phyloP scores from a whole-genome alignment of 2,113 vertebrate genomes.

The Ivindomyrus marchei region DNA sequence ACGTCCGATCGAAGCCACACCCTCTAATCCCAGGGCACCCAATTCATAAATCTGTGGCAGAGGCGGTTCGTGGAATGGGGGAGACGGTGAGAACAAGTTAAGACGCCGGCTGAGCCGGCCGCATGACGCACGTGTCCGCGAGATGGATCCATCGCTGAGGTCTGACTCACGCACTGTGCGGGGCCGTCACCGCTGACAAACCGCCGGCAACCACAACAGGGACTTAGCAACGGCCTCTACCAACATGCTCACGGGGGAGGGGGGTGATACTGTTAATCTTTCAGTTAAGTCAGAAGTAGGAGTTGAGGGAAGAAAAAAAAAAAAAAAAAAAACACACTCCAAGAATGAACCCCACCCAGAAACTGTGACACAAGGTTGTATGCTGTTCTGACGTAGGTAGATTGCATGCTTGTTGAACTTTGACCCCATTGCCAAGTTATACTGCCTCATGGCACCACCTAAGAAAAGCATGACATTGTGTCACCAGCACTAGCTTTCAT shows the following conservation, averaged over 20 bases:
- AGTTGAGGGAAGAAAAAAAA: neutral
- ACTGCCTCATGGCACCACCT: neutral
- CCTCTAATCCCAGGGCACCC: neutral
- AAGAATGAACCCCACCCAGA: neutral
- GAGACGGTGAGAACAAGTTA: conserved; percentile 2
- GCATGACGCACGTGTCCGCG: conserved; percentile 13
- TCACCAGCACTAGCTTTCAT: neutral
- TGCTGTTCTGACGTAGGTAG: neutral
- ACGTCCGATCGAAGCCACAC: conserved; percentile 46
- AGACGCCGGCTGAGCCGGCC: neutral
- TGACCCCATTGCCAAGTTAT: neutral
- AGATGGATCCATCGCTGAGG: neutral
- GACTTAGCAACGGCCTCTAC: conserved; percentile 54
- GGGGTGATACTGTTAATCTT: neutral
- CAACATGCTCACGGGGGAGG: neutral
- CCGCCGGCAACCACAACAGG: conserved; percentile 18
- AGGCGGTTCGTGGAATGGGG: neutral
- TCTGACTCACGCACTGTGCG: conserved; percentile 13
- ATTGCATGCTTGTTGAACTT: neutral
- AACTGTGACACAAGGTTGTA: neutral
- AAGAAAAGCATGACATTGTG: neutral
- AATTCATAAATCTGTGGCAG: conserved; percentile 21
- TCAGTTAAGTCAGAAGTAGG: neutral
- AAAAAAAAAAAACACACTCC: neutral
- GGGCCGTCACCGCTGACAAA: conserved; percentile 9